Conservation (phyloP, 2,888 invertebrate genomes). For the Chymomyza amoena region DNA sequence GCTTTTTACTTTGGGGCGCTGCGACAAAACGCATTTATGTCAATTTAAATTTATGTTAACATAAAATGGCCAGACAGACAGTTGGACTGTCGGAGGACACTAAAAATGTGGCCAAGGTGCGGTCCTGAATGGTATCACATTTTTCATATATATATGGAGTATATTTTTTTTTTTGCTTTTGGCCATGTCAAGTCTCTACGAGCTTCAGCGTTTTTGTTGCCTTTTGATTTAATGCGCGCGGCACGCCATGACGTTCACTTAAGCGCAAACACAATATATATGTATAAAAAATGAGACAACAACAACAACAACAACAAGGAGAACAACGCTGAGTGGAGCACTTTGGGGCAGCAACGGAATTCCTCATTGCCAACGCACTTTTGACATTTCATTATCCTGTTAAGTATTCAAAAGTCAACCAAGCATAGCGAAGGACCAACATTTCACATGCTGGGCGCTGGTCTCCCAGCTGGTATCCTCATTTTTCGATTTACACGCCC, state of each 20-base stretch:
- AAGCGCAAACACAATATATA: slow-evolving; percentile 55
- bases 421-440: slow-evolving; percentile 43
- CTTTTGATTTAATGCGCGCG: slow-evolving; percentile 70
- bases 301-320: too few species aligned
- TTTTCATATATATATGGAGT: slow-evolving; percentile 44
- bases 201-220: slow-evolving; percentile 15
- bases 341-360: slow-evolving; percentile 9
- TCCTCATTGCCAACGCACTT: slow-evolving; percentile 50
- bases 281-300: slow-evolving; percentile 12
- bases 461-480: slow-evolving; percentile 1
- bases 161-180: background rate
- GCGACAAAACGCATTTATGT: slow-evolving; percentile 58
- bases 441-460: slow-evolving; percentile 40
- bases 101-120: slow-evolving; percentile 24
- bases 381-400: slow-evolving; percentile 76
- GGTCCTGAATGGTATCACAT: slow-evolving; percentile 36
- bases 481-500: background rate
- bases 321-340: slow-evolving; percentile 11
- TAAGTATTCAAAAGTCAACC: slow-evolving; percentile 74
- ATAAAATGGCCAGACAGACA: slow-evolving; percentile 50
- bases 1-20: slow-evolving; percentile 24
- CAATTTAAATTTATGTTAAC: slow-evolving; percentile 73
- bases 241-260: slow-evolving; percentile 70
- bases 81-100: background rate
- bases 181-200: slow-evolving; percentile 5